Base-by-base conservation (phyloP, 2,888 invertebrate species). In the Timema podura region DNA sequence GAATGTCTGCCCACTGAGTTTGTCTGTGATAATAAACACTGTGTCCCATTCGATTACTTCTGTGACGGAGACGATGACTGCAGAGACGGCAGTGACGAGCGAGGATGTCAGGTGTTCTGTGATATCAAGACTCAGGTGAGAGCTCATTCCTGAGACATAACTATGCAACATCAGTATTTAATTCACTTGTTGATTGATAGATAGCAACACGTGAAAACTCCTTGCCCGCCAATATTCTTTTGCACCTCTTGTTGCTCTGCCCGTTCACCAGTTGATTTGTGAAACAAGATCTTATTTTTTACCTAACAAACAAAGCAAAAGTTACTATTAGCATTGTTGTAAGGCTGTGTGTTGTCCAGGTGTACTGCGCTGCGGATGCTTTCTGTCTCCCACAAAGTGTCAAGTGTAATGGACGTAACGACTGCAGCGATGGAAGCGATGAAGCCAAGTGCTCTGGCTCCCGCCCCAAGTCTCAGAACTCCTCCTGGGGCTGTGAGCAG, bases 21-120 rank as follows among this genome's bases (percentile, higher is more conserved):
- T 80, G 83, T 85, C 64, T 95, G 95, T 81, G 86, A 85, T 74
- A 89, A 89, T 81, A 88, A 89, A 73, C 85, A 85, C 70, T 93
- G 93, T 81, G 85, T 93, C 74, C 85, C 88, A 16, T 84, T 85
- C 76, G 85, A 87, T 76, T 87, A 86, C 78, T 85, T 88, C 76
- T 93, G 93, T 82, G 91, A 93, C 82, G 89, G 89, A 5, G 84
- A 85, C 75, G 85, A 88, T 78, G 91, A 92, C 82, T 93, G 92
- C 81, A 84, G 86, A 72, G 90, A 88, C 82, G 88, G 85, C 74
- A 85, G 86, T 68, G 92, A 93, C 81, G 92, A 92, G 82, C 79
- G 81, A 61, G 83, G 83, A 73, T 91, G 92, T 78, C 80, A 76
- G 47, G 76, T 79, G 6, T 75, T 77, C 65, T 86, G 86, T 75